These are phyloP conservation scores for Misgurnus anguillicaudatus DNA, from an alignment of 2,113 vertebrate species.

Conservation along the genomic window DNA sequence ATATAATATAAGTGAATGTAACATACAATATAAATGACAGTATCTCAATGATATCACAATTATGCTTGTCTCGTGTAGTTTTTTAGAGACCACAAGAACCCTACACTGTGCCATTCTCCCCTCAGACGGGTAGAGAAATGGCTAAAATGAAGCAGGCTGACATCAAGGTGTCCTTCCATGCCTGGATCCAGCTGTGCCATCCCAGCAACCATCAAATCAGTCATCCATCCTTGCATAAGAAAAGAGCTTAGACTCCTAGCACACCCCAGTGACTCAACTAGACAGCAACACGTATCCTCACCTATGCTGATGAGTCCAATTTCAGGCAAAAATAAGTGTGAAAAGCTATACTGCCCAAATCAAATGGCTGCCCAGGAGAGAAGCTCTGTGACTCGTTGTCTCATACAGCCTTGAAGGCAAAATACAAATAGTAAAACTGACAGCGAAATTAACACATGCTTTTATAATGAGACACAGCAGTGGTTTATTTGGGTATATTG, in stretches of 20 bases:
- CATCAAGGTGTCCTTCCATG: constrained; percentile 26
- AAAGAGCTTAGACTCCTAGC: neutral
- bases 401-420: neutral
- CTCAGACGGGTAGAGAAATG: neutral
- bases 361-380: neutral
- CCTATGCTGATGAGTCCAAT: constrained; percentile 26
- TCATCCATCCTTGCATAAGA: constrained; percentile 7
- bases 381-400: neutral
- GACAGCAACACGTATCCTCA: constrained; percentile 12
- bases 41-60: neutral
- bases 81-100: neutral
- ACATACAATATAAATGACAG: neutral
- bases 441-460: neutral
- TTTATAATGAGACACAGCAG: constrained; percentile 4
- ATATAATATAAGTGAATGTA: neutral
- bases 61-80: constrained; percentile 1
- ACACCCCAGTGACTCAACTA: neutral
- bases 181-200: constrained; percentile 14
- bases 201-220: constrained; percentile 31
- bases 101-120: constrained; percentile 7
- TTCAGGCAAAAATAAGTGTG: constrained; percentile 30
- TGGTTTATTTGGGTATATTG: neutral
- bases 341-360: constrained; percentile 1
- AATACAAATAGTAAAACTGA: neutral
- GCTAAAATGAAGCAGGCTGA: constrained; percentile 4